phyloP scores from a whole-genome alignment of 2,888 invertebrate genomes.

The Xestia sexstrigata region DNA sequence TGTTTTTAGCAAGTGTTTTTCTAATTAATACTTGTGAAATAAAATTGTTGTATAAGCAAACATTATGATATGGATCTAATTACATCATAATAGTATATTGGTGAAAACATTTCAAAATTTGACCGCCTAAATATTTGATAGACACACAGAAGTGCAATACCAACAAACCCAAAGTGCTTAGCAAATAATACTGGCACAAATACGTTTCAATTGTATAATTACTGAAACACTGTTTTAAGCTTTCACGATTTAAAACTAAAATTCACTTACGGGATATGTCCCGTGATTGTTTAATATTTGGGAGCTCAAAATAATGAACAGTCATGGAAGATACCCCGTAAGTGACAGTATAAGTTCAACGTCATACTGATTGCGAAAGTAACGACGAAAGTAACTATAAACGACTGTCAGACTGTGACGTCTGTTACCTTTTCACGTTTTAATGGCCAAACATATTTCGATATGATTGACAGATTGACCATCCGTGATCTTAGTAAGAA shows the following conservation, averaged over 20 bases:
- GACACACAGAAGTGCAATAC: not conserved
- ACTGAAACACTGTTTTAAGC: too few relatives aligned
- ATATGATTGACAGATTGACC: not conserved
- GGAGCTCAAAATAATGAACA: too few relatives aligned
- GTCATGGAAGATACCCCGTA: too few relatives aligned
- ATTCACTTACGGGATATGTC: too few relatives aligned
- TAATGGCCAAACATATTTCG: not conserved
- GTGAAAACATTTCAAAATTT: conserved; percentile 3
- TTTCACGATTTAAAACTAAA: too few relatives aligned
- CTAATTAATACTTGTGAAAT: not conserved
- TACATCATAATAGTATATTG: not conserved
- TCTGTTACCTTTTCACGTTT: not conserved
- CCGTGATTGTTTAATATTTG: too few relatives aligned
- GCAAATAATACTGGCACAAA: conserved; percentile 12
- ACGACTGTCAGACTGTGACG: too few relatives aligned
- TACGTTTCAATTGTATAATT: not conserved
- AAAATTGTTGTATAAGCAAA: not conserved
- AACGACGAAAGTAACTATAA: not conserved
- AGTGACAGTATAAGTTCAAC: too few relatives aligned
- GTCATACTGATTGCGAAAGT: not conserved
- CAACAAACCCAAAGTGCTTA: not conserved
- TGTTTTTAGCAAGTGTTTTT: not conserved
- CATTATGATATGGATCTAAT: not conserved
- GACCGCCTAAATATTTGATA: conserved; percentile 1
- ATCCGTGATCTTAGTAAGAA: not conserved